These are phyloP conservation scores for Microtus oregoni DNA, from an alignment of 2,113 vertebrate genomes.

Conservation along the genomic window DNA sequence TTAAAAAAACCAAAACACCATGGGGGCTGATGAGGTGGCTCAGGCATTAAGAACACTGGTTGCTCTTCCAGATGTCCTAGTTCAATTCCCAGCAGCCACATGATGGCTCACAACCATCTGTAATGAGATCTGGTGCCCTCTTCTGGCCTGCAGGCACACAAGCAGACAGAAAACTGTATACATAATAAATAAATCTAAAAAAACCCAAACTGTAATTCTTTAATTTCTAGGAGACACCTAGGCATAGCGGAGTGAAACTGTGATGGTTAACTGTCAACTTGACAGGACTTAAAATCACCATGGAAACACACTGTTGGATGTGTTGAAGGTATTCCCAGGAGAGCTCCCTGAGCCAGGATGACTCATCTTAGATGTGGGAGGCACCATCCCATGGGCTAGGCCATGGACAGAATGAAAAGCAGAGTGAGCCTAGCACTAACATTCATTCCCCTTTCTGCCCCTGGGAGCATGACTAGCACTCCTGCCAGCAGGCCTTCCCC, in stretches of 20 bases:
- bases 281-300: not conserved
- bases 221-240: not conserved
- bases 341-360: not conserved
- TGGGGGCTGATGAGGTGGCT: too few relatives aligned
- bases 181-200: too few relatives aligned
- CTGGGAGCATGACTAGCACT: not conserved
- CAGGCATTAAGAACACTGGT: too few relatives aligned
- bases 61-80: too few relatives aligned
- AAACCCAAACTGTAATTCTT: not conserved
- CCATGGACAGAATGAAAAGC: not conserved
- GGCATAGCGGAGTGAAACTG: not conserved
- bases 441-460: not conserved
- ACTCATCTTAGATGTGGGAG: not conserved
- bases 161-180: too few relatives aligned
- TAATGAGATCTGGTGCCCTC: too few relatives aligned
- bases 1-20: not conserved
- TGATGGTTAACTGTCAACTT: not conserved
- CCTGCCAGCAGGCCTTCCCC: not conserved
- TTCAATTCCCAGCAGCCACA: too few relatives aligned
- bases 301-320: not conserved
- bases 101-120: too few relatives aligned
- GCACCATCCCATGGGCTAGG: not conserved
- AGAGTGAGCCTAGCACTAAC: not conserved
- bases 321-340: not conserved
- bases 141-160: too few relatives aligned